Evolutionary conservation across 2,888 invertebrate genomes (phyloP).

Genomic region (Lymantria monacha): DNA sequence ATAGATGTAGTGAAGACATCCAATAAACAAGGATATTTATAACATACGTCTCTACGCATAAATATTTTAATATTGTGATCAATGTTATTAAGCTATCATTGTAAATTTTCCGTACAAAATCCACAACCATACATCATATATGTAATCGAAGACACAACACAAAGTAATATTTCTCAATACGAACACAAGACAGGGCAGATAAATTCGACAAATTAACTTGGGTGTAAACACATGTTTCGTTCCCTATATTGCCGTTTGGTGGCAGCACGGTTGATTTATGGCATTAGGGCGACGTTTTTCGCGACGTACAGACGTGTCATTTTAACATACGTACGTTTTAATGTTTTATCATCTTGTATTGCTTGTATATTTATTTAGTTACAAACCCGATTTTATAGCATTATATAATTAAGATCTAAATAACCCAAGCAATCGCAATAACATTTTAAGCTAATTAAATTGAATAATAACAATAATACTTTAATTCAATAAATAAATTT

Average conservation of each 20-base stretch:
- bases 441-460: no score
- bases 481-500: no score
- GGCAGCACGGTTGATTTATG: constrained; percentile 78
- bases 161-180: constrained; percentile 76
- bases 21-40: no score
- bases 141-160: constrained; percentile 32
- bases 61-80: no score
- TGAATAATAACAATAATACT: no score
- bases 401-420: no score
- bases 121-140: constrained; percentile 11
- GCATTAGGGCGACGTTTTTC: constrained; percentile 54
- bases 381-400: no score
- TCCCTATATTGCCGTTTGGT: constrained; percentile 76
- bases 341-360: constrained; percentile 36
- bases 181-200: constrained; percentile 70
- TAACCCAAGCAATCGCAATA: no score
- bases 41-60: no score
- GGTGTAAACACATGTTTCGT: constrained; percentile 80
- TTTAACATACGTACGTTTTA: constrained; percentile 41
- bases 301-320: constrained; percentile 47
- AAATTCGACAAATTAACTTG: constrained; percentile 81
- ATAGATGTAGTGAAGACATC: no score
- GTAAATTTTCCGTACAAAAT: constrained; percentile 3
- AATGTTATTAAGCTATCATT: neutral
- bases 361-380: neutral